Evolutionary conservation across 1,140 invertebrate genomes (phyloP), one percentile per base, ranked within the genome.

Genomic region (Grapholita molesta): DNA sequence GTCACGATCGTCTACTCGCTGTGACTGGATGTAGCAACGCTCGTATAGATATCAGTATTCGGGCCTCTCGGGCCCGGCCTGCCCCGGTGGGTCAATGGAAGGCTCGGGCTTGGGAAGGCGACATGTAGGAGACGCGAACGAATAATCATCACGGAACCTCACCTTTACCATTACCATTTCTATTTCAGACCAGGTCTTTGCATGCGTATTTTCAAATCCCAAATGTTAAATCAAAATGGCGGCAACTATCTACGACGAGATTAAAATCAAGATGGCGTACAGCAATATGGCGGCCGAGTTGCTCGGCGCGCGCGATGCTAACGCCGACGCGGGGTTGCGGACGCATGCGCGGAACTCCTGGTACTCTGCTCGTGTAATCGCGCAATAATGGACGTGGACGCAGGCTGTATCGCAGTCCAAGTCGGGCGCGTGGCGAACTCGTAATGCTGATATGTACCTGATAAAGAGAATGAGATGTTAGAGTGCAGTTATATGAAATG

Each of bases 341-440:
- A 96, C 93, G 83, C 96, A 97, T 53, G 94, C 88, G 66, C 93
- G 94, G 87, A 96, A 97, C 75, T 96, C 94, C 30, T 94, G 91
- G 80, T 94, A 95, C 86, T 97, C 96, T 8, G 97, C 91, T 7
- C 96, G 92, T 0, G 95, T 97, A 67, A 97, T 96, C 15, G 96
- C 95, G 85, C 97, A 98, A 85, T 95, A 96, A 87, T 98, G 97
- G 30, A 95, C 94, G 71, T 95, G 93, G 24, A 94, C 94, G 84
- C 97, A 97, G 15, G 93, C 93, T 4, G 93, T 92, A 78, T 95
- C 95, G 80, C 95, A 97, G 3, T 89, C 86, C 0, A 81, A 69
- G 15, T 89, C 89, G 9, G 78, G 87, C 71, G 85, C 85, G 82
- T 92, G 93, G 78, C 93, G 87, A 66, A 94, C 93, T 12, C 94